Percentiles rank a stretch among this genome's conserved stretches.
phyloP scores from a whole-genome alignment of 2,888 invertebrate species.

The Steinernema scapterisci region DNA sequence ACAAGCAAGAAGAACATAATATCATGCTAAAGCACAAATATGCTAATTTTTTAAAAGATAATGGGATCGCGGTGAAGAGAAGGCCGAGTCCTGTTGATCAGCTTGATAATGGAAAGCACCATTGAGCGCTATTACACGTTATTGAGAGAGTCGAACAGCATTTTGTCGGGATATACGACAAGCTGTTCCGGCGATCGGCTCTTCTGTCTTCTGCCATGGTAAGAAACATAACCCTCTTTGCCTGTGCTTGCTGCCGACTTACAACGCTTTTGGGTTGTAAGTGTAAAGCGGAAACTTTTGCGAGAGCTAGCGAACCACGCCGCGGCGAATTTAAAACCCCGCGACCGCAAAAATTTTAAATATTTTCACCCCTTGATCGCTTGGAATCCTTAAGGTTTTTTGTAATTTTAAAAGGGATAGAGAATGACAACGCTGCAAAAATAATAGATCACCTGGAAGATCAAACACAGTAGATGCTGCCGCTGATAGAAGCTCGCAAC shows the following conservation, averaged over 20 bases:
- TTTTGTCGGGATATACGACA: conserved; percentile 7
- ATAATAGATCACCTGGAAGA: not conserved
- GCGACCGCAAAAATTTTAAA: no score
- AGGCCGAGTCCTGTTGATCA: not conserved
- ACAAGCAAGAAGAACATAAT: not conserved
- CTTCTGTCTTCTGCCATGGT: conserved; percentile 8
- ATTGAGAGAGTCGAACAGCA: not conserved
- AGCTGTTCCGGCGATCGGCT: not conserved
- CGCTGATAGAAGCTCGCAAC: not conserved
- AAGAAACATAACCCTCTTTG: not conserved
- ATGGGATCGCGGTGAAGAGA: conserved; percentile 23
- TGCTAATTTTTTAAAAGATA: conserved; percentile 21
- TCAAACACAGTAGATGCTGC: not conserved
- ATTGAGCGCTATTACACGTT: not conserved
- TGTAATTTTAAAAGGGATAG: no score
- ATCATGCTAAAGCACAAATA: conserved; percentile 4
- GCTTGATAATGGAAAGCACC: conserved; percentile 11
- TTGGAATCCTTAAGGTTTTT: no score
- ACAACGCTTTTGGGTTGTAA: not conserved
- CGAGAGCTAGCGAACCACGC: no score
- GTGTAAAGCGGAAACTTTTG: conserved; percentile 12
- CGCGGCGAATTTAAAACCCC: no score
- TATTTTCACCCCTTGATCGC: no score
- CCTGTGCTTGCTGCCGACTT: not conserved
- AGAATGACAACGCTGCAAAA: not conserved